These are phyloP conservation scores for Chelonus insularis DNA, from an alignment of 1,140 invertebrate species.

Conservation along the genomic window DNA sequence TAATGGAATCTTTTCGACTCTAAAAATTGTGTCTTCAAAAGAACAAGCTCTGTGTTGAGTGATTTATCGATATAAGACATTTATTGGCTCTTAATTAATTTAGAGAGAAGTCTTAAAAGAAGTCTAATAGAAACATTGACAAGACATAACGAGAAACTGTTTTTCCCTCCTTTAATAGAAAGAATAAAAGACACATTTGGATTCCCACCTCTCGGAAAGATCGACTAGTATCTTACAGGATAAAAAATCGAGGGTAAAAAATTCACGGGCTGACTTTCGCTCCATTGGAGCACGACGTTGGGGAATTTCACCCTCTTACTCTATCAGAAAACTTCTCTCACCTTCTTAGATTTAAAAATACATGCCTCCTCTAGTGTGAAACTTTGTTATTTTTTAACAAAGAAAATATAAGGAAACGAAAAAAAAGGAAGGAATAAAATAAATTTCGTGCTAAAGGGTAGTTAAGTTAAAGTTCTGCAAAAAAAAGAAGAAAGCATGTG, in stretches of 20 bases:
- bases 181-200: neutral
- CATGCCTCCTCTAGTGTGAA: constrained; percentile 1
- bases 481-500: neutral
- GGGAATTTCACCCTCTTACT: constrained; percentile 8
- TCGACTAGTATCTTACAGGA: neutral
- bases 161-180: too few relatives aligned
- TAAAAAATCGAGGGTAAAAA: constrained; percentile 15
- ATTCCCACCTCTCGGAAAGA: neutral
- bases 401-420: neutral
- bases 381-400: neutral
- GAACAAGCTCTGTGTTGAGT: too few relatives aligned
- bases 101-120: too few relatives aligned
- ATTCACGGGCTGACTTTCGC: constrained; percentile 4
- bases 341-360: constrained; percentile 19
- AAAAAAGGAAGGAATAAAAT: neutral
- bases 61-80: too few relatives aligned
- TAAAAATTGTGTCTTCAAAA: too few relatives aligned
- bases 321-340: constrained; percentile 9
- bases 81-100: too few relatives aligned
- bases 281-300: neutral
- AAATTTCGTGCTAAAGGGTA: neutral
- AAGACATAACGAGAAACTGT: too few relatives aligned
- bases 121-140: too few relatives aligned
- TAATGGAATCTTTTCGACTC: too few relatives aligned
- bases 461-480: neutral